Conservation (phyloP, 2,888 invertebrate genomes). For the Agonopterix heracliana region DNA sequence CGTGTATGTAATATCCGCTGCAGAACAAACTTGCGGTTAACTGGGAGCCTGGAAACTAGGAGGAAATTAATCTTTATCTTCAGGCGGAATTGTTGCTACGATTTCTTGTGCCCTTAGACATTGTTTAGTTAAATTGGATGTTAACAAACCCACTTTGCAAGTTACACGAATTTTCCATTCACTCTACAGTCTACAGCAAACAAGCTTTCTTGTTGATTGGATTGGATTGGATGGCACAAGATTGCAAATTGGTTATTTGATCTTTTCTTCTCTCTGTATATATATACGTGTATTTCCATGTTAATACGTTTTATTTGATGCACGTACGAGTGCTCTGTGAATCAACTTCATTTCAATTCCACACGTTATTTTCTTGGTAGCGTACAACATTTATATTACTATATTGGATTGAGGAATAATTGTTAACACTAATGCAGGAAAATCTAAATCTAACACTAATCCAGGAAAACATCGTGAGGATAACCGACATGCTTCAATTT, state of each 20-base stretch:
- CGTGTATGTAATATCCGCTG: slow-evolving; percentile 17
- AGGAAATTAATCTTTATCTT: slow-evolving; percentile 41
- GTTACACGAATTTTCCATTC: too few relatives aligned
- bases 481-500: too few relatives aligned
- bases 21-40: slow-evolving; percentile 24
- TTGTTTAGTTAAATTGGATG: neutral
- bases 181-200: neutral
- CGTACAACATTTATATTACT: too few relatives aligned
- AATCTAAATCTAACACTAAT: too few relatives aligned
- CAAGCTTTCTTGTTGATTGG: neutral
- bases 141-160: neutral
- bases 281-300: too few relatives aligned
- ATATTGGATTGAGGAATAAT: too few relatives aligned
- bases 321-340: neutral
- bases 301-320: too few relatives aligned
- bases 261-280: too few relatives aligned
- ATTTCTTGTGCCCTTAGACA: neutral
- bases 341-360: neutral
- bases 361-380: neutral
- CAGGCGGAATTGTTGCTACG: slow-evolving; percentile 8
- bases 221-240: neutral
- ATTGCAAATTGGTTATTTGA: too few relatives aligned
- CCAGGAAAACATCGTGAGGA: too few relatives aligned
- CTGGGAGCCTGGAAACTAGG: slow-evolving; percentile 21
- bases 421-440: too few relatives aligned